Percentiles rank a stretch among this genome's conserved stretches.
phyloP scores from a whole-genome alignment of 92 coral and sea anemone species.

The Heteractis magnifica region DNA sequence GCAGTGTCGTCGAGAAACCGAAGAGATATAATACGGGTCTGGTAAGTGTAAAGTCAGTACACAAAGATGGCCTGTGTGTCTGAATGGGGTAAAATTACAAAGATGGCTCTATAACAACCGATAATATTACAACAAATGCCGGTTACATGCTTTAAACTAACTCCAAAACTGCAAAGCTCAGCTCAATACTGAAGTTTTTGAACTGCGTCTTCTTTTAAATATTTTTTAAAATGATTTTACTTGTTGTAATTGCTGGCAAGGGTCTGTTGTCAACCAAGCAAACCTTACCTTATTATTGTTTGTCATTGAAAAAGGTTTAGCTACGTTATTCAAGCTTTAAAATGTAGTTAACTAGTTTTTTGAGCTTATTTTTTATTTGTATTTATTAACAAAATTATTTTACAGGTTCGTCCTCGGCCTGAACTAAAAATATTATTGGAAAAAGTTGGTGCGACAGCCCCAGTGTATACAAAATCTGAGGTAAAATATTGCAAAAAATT shows the following conservation, averaged over 20 bases:
- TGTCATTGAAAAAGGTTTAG: background rate
- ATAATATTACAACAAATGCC: conserved; percentile 6
- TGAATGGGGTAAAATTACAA: background rate
- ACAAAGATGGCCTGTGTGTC: background rate
- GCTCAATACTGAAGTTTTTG: background rate
- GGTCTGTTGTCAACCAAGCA: background rate
- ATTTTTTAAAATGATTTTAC: background rate
- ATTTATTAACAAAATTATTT: background rate
- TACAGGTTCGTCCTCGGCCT: conserved; percentile 22
- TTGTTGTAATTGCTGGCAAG: background rate
- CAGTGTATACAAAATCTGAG: conserved; percentile 24
- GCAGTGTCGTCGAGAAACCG: conserved; percentile 1
- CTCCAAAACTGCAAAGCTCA: background rate
- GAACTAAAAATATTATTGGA: conserved; percentile 8
- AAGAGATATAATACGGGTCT: background rate
- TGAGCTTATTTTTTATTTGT: background rate
- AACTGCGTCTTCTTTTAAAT: background rate
- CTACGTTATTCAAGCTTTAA: background rate
- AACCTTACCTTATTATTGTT: background rate
- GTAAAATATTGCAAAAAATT: background rate
- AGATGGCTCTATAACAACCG: conserved; percentile 2
- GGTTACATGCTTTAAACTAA: background rate
- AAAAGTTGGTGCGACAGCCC: conserved; percentile 17
- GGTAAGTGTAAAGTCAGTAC: conserved; percentile 11
- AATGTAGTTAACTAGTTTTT: background rate